Conservation (phyloP, 2,888 invertebrate genomes). For the Agriopis aurantiaria region DNA sequence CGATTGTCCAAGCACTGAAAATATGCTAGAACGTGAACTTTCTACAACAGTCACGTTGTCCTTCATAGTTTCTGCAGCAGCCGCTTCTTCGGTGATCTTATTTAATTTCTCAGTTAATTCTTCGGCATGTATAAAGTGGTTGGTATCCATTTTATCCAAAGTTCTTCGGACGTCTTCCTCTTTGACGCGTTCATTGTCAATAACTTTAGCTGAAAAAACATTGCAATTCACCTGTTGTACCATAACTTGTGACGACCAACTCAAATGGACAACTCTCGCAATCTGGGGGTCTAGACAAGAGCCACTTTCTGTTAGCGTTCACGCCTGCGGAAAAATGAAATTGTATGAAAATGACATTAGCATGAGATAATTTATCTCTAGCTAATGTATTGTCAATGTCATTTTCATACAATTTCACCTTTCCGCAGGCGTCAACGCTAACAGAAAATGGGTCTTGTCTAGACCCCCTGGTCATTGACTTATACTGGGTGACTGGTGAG, state of each 20-base stretch:
- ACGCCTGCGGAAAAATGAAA: too few relatives aligned
- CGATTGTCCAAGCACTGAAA: conserved; percentile 36
- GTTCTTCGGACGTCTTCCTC: conserved; percentile 55
- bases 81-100: conserved; percentile 44
- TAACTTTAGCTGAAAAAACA: conserved; percentile 49
- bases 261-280: background rate
- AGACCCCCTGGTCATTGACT: background rate
- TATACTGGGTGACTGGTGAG: too few relatives aligned
- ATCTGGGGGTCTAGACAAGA: too few relatives aligned
- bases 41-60: background rate
- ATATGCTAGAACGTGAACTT: conserved; percentile 38
- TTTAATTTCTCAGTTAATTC: conserved; percentile 52
- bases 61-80: conserved; percentile 20
- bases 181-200: conserved; percentile 46
- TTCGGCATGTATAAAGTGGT: conserved; percentile 51
- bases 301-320: too few relatives aligned
- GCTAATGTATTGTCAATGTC: too few relatives aligned
- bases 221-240: background rate
- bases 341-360: too few relatives aligned
- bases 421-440: too few relatives aligned
- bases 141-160: conserved; percentile 51
- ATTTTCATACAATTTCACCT: too few relatives aligned
- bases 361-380: too few relatives aligned
- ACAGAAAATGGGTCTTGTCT: too few relatives aligned
- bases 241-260: background rate